phyloP scores from a whole-genome alignment of 2,888 invertebrate genomes.

The Hedychridium roseum region DNA sequence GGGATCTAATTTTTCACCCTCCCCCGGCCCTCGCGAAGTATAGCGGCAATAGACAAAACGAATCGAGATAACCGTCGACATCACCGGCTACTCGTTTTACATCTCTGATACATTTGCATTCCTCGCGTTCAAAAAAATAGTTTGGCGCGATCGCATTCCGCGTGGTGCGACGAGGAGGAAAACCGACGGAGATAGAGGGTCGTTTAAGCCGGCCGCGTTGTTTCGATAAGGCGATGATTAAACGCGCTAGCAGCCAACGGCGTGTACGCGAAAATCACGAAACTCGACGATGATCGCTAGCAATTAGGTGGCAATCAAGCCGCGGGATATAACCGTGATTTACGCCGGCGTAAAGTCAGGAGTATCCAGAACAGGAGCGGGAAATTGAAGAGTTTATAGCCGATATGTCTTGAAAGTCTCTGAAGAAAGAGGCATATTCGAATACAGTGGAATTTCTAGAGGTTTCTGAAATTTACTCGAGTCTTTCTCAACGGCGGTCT shows the following conservation, averaged over 20 bases:
- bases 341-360: slow-evolving; percentile 19
- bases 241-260: slow-evolving; percentile 12
- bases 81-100: slow-evolving; percentile 35
- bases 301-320: slow-evolving; percentile 19
- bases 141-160: slow-evolving; percentile 15
- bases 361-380: slow-evolving; percentile 11
- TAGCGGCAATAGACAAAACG: too few species aligned
- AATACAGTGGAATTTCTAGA: too few species aligned
- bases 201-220: slow-evolving; percentile 16
- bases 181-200: too few species aligned
- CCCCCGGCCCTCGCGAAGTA: too few species aligned
- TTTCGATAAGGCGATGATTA: slow-evolving; percentile 20
- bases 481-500: too few species aligned
- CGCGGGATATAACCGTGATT: slow-evolving; percentile 18
- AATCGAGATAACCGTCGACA: slow-evolving; percentile 14
- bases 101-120: slow-evolving; percentile 32
- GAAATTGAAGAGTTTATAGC: slow-evolving; percentile 13
- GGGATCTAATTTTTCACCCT: too few species aligned
- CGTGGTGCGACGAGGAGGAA: slow-evolving; percentile 12
- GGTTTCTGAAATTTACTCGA: too few species aligned
- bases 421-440: not conserved
- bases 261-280: slow-evolving; percentile 19
- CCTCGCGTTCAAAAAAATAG: slow-evolving; percentile 24
- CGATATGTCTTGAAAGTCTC: not conserved
- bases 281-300: slow-evolving; percentile 17